Evolutionary conservation across 2,888 invertebrate genomes (phyloP).

Genomic region (Actias luna): DNA sequence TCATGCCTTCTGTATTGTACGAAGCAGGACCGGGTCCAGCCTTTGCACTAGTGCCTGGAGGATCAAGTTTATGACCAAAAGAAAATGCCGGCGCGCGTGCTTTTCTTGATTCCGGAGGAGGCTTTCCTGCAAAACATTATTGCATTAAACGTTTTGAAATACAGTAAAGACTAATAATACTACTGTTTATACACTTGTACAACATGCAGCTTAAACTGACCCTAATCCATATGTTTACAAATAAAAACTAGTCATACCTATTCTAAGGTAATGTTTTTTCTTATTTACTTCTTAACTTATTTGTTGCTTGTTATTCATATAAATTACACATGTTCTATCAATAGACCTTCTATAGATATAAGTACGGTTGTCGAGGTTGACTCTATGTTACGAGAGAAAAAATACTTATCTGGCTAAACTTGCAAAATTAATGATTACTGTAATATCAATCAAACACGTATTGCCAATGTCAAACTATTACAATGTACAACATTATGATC

Average conservation of each 20-base stretch:
- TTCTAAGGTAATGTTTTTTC: slow-evolving; percentile 1
- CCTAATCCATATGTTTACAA: background rate
- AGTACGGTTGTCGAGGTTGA: too few species aligned
- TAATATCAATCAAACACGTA: too few species aligned
- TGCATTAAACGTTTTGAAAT: background rate
- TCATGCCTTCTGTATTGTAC: slow-evolving; percentile 93
- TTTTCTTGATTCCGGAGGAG: slow-evolving; percentile 88
- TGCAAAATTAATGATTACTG: too few species aligned
- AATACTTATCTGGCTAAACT: too few species aligned
- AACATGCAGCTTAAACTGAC: background rate
- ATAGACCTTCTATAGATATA: slow-evolving; percentile 3
- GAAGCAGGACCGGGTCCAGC: slow-evolving; percentile 94
- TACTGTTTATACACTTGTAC: too few species aligned
- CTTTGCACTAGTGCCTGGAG: slow-evolving; percentile 75
- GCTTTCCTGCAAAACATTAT: slow-evolving; percentile 82
- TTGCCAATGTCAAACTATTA: slow-evolving; percentile 38
- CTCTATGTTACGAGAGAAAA: too few species aligned
- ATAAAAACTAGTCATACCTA: background rate
- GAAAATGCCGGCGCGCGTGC: slow-evolving; percentile 91
- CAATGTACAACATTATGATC: slow-evolving; percentile 11
- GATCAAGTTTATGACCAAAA: slow-evolving; percentile 86
- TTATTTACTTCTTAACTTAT: slow-evolving; percentile 3
- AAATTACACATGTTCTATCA: background rate
- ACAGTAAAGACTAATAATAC: too few species aligned
- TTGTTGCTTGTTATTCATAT: background rate